Conservation (phyloP, 2,797 vertebrate genomes). For the Urocyon cinereoargenteus region DNA sequence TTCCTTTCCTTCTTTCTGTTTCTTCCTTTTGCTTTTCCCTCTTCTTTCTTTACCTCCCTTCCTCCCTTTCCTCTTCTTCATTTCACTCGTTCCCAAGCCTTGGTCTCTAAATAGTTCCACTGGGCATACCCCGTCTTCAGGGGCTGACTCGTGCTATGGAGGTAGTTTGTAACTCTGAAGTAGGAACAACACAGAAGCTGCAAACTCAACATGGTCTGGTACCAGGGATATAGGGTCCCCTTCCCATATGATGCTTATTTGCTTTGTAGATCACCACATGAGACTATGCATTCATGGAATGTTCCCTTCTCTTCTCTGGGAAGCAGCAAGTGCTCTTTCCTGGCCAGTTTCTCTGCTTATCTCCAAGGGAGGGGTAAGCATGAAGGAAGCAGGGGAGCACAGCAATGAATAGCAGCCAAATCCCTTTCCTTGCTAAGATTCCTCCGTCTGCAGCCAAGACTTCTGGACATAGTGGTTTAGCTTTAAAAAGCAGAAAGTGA, state of each 20-base stretch:
- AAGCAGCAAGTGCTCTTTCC: background rate
- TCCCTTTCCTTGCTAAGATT: background rate
- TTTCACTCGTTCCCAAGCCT: background rate
- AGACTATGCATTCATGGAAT: background rate
- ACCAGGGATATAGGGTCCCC: background rate
- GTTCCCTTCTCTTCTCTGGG: background rate
- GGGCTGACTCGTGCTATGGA: background rate
- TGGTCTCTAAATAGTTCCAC: background rate
- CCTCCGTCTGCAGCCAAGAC: background rate
- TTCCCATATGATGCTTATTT: background rate
- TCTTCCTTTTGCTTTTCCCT: background rate
- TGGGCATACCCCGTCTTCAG: background rate
- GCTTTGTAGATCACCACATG: slow-evolving; percentile 1
- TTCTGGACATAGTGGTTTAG: background rate
- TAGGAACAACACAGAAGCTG: background rate
- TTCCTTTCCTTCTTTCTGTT: background rate
- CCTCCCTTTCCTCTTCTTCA: background rate
- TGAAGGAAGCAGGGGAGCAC: background rate
- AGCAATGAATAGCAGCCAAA: background rate
- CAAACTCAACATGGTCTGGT: background rate
- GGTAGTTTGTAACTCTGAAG: background rate
- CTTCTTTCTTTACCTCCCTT: background rate
- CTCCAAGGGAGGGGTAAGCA: background rate
- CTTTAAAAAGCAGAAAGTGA: slow-evolving; percentile 2
- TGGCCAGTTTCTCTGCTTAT: background rate